Percentiles rank a stretch among this genome's conserved stretches.
phyloP scores from a whole-genome alignment of 2,797 vertebrate species.

The Sphenopsis melanotis region DNA sequence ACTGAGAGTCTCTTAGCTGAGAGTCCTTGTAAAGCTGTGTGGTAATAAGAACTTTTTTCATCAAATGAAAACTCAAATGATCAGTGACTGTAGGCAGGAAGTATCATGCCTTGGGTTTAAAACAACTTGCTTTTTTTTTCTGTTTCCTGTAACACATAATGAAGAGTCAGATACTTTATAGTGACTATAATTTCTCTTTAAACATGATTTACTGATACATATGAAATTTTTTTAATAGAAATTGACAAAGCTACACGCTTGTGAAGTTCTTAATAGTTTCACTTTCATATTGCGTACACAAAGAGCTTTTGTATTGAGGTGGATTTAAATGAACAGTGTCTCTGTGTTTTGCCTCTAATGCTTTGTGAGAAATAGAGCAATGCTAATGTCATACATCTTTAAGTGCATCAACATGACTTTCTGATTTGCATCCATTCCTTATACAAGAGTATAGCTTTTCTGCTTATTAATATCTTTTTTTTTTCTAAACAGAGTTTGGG shows the following conservation, averaged over 20 bases:
- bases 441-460: not conserved
- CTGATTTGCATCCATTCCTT: not conserved
- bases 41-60: not conserved
- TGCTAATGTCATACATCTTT: not conserved
- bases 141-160: not conserved
- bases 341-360: not conserved
- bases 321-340: not conserved
- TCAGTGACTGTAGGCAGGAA: not conserved
- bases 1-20: accelerated
- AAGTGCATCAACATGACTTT: not conserved
- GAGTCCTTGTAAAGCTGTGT: not conserved
- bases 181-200: not conserved
- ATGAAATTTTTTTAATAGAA: not conserved
- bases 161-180: not conserved
- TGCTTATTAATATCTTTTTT: not conserved
- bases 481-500: not conserved
- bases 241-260: not conserved
- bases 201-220: not conserved
- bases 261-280: slow-evolving; percentile 2
- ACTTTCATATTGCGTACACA: not conserved
- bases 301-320: not conserved
- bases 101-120: not conserved
- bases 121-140: not conserved
- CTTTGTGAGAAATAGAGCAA: not conserved
- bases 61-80: not conserved